Conservation (phyloP, 1,140 invertebrate genomes). For the Macrobrachium rosenbergii region DNA sequence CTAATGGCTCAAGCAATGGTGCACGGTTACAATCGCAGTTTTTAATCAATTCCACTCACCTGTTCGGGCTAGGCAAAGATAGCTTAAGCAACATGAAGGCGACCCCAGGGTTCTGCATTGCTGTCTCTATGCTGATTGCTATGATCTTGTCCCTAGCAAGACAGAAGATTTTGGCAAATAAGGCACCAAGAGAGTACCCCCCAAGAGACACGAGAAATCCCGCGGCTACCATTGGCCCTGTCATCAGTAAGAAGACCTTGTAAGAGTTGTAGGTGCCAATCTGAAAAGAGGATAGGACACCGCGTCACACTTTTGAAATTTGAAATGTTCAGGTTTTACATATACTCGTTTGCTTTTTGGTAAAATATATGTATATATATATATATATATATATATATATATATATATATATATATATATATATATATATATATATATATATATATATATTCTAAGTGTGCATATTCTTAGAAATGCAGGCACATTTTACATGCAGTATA, state of each 20-base stretch:
- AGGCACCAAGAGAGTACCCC: conserved; percentile 56
- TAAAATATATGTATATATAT: neutral
- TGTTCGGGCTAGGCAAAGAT: conserved; percentile 71
- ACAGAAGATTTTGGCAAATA: conserved; percentile 47
- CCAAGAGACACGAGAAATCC: conserved; percentile 40
- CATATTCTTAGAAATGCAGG: neutral
- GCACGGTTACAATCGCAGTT: neutral
- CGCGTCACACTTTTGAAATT: neutral
- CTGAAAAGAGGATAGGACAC: conserved; percentile 18
- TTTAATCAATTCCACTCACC: conserved; percentile 36
- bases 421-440: conserved; percentile 22
- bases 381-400: conserved; percentile 4
- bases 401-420: conserved; percentile 14
- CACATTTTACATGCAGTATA: no score
- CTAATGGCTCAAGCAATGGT: neutral
- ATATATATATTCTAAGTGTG: neutral
- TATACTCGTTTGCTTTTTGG: neutral
- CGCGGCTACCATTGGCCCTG: conserved; percentile 50
- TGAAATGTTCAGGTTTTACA: neutral
- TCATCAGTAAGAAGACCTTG: conserved; percentile 62
- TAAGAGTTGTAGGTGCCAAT: conserved; percentile 59
- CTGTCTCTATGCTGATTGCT: conserved; percentile 74
- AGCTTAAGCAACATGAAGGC: conserved; percentile 71
- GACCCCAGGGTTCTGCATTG: conserved; percentile 73
- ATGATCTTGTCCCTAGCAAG: conserved; percentile 68